Base-by-base conservation (phyloP, 2,888 invertebrate genomes). In the Polydrusus cervinus region DNA sequence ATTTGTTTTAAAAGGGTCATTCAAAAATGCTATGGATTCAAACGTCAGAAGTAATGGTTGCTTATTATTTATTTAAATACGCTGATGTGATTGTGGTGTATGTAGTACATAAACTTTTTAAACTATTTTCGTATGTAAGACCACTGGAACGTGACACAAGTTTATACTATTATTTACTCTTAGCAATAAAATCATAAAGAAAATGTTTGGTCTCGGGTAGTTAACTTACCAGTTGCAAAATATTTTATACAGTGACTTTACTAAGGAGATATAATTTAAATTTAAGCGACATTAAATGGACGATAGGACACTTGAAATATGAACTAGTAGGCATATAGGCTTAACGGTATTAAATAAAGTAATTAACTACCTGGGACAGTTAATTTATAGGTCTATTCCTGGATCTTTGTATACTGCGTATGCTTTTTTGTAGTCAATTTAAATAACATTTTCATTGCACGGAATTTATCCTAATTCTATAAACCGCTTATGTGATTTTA, bases 181-280 rank as follows among this genome's bases (percentile, higher is more conserved):
- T 6, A 25, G 53, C 8, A 30, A 53, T n/a, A 53, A 53, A 53
- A 30, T 53, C 3, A 25, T n/a, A 25, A 53, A 53, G 5, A 25
- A 53, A 30, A 53, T 53, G 30, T 25, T 53, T 53, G 25, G 53
- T 53, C 51, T 51, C 10, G 18, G 13, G 0, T 20, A 51, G 30
- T 25, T 13, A 30, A 1, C 8, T 65, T 14, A 14, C 71, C 65
- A 71, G 57, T 57, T 72, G 60, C 66, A 72, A 66, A 60, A 71
- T 71, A 51, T 18, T 43, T 30, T 65, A 25, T 38, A 57, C 65
- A 71, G 55, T 45, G 30, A 66, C 18, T 71, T 30, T 38, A 38
- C 66, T 57, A 66, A 71, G 25, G 65, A 1, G 25, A 60, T 66
- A 71, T 71, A 65, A 71, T 66, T 71, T 66, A 71, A 66, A 57